phyloP scores from a whole-genome alignment of 2,888 invertebrate genomes.

The Meiosimyza decipiens region DNA sequence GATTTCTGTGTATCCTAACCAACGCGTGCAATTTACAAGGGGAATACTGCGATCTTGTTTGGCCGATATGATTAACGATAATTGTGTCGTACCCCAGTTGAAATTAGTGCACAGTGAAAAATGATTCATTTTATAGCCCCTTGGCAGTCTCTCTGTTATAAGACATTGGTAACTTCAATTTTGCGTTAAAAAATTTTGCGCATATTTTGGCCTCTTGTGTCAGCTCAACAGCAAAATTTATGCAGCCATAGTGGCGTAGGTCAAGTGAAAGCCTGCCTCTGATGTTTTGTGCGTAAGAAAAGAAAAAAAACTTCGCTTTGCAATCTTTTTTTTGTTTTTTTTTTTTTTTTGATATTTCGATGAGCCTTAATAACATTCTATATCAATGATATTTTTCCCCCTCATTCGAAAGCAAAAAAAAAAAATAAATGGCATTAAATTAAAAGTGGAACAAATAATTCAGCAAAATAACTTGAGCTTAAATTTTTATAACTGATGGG shows the following conservation, averaged over 20 bases:
- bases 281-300: not conserved
- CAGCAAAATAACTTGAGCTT: conserved; percentile 1
- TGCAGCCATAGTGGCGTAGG: conserved; percentile 59
- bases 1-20: not conserved
- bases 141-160: too few species aligned
- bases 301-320: conserved; percentile 38
- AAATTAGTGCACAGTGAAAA: too few species aligned
- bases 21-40: not conserved
- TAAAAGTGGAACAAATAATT: not conserved
- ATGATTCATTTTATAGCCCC: too few species aligned
- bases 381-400: conserved; percentile 32
- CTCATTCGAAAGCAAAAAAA: not conserved
- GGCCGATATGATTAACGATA: too few species aligned
- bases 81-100: too few species aligned
- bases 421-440: conserved; percentile 7
- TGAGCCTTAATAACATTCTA: conserved; percentile 46
- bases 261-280: conserved; percentile 60
- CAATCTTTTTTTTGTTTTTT: conserved; percentile 34
- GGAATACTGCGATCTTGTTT: too few species aligned
- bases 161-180: too few species aligned
- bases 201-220: conserved; percentile 26
- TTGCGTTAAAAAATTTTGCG: too few species aligned
- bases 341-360: conserved; percentile 37
- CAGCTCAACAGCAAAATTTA: conserved; percentile 54
- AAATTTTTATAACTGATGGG: conserved; percentile 52